Base-by-base conservation (phyloP, 1,140 invertebrate species). In the Drosophila kepulauana region DNA sequence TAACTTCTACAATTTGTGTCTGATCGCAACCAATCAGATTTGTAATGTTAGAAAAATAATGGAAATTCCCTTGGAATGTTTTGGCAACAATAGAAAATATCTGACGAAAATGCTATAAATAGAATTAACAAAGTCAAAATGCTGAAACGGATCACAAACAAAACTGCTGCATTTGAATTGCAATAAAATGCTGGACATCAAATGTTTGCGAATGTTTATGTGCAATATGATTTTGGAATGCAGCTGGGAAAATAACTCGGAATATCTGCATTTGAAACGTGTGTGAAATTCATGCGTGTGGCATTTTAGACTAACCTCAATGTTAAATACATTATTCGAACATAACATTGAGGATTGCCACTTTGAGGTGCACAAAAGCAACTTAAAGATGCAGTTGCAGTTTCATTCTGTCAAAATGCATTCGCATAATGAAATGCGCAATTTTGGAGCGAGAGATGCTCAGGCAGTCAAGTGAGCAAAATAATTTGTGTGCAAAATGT, bases 391-490 rank as follows among this genome's bases (percentile, higher is more conserved):
- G 7, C 20, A 25, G 20, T 48, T 15, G 30, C 46, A 15, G 38
- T 3, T 25, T 25, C 20, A 20, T 20, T 20, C 57, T 62, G 30
- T 69, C 28, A 33, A 69, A 69, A 51, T 62, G 72, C 57, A 75
- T 62, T 69, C 38, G 30, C 35, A 46, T 64, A 65, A 51, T 59
- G 25, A 59, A 72, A 59, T 69, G 25, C 49, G 58, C 25, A 59
- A 59, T 59, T 59, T 46, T 7, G 57, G 0, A 48, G 8, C 3
- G 41, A 64, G 11, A 45, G 35, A 41, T 52, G 56, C 63, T 25
- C 3, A 52, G 70, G 13, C 52, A 52, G 70, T 20, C 52, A 73
- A 66, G 16, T 57, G 62, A 51, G 15, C 54, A 67, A 52, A 65
- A 57, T 49, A 30, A 49, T 66, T 58, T 66, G 51, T 33, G 38